Conservation (phyloP, 1,140 invertebrate genomes). For the Stenopsyche tienmushanensis region DNA sequence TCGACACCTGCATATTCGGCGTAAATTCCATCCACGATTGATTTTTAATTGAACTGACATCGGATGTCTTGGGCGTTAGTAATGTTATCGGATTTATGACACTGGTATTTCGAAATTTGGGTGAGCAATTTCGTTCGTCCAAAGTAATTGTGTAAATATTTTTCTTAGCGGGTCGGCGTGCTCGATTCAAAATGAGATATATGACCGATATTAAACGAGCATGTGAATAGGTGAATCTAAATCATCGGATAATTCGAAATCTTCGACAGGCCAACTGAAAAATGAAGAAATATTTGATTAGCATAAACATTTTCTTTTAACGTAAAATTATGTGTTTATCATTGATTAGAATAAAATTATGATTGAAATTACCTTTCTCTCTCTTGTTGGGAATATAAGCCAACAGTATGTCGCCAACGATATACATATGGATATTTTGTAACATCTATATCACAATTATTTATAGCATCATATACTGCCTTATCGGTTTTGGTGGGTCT, state of each 20-base stretch:
- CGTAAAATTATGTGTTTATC: no score
- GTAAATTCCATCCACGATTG: background rate
- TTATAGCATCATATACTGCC: conserved; percentile 67
- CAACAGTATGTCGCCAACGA: conserved; percentile 65
- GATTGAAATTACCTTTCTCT: conserved; percentile 55
- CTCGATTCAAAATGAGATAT: conserved; percentile 32
- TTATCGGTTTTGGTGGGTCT: conserved; percentile 69
- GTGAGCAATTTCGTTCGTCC: conserved; percentile 6
- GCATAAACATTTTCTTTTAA: no score
- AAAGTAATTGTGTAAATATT: conserved; percentile 20
- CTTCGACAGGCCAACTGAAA: conserved; percentile 32
- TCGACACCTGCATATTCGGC: conserved; percentile 48
- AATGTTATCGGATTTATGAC: conserved; percentile 31
- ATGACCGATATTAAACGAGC: conserved; percentile 39
- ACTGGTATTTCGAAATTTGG: conserved; percentile 9
- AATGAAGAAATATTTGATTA: conserved; percentile 2
- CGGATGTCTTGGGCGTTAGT: conserved; percentile 23
- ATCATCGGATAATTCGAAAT: conserved; percentile 21
- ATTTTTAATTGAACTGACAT: conserved; percentile 10
- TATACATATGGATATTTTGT: conserved; percentile 66
- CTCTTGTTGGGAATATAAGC: conserved; percentile 56
- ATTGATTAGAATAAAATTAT: background rate
- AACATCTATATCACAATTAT: conserved; percentile 52
- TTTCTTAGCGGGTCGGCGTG: conserved; percentile 29
- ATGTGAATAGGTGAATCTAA: conserved; percentile 34